Conservation (phyloP, 2,888 invertebrate genomes). For the Rhabditophanes sp. region DNA sequence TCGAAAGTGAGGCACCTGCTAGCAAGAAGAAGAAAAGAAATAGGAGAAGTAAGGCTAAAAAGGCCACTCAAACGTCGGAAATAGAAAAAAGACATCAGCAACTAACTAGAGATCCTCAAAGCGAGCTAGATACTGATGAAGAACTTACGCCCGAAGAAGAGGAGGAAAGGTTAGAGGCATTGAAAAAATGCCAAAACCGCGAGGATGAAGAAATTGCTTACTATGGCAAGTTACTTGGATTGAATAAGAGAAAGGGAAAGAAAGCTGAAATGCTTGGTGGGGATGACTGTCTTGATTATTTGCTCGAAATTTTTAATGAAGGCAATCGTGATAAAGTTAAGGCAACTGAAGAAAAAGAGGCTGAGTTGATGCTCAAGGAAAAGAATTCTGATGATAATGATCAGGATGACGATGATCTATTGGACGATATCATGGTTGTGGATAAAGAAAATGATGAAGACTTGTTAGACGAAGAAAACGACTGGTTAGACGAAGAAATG, state of each 20-base stretch:
- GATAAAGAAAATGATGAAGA: slow-evolving; percentile 6
- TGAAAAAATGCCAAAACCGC: slow-evolving; percentile 2
- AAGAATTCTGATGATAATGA: slow-evolving; percentile 1
- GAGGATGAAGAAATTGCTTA: slow-evolving; percentile 2
- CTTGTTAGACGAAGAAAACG: slow-evolving; percentile 7
- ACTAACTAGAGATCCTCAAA: slow-evolving; percentile 1
- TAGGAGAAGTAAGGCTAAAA: slow-evolving; percentile 7
- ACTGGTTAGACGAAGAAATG: slow-evolving; percentile 4
- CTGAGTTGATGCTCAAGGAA: too few species aligned
- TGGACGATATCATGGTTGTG: slow-evolving; percentile 1
- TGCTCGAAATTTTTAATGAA: neutral
- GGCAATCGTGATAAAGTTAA: neutral
- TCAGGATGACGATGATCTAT: slow-evolving; percentile 1
- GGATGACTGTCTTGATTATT: neutral
- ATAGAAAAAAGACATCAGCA: slow-evolving; percentile 1
- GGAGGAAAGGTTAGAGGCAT: neutral
- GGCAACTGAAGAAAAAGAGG: slow-evolving; percentile 1
- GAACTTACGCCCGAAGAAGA: neutral
- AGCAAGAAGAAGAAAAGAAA: slow-evolving; percentile 1
- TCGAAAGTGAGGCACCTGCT: too few species aligned
- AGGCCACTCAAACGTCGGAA: slow-evolving; percentile 2
- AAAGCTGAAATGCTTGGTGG: slow-evolving; percentile 1
- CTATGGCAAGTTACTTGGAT: neutral
- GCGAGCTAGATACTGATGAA: slow-evolving; percentile 1
- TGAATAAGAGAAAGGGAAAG: slow-evolving; percentile 4